phyloP scores from a whole-genome alignment of 2,113 vertebrate genomes.

The Neodon shergylaensis region DNA sequence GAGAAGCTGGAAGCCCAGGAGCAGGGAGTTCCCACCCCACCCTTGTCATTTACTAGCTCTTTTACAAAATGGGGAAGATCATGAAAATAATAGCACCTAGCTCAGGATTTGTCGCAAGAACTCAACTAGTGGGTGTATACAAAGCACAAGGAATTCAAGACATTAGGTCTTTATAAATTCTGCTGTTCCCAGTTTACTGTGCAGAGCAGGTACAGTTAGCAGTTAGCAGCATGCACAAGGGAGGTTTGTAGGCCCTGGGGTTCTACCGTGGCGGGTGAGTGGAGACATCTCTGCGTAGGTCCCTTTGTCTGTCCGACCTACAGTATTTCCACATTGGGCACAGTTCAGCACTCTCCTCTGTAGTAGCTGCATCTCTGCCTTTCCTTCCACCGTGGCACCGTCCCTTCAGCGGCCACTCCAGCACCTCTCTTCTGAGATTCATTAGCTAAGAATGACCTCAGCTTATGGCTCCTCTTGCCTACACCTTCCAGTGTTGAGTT shows the following conservation, averaged over 20 bases:
- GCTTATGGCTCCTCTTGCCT: background rate
- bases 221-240: background rate
- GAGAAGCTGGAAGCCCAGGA: background rate
- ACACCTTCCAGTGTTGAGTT: background rate
- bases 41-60: background rate
- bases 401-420: background rate
- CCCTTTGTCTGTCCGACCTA: too few relatives aligned
- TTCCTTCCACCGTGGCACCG: background rate
- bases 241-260: background rate
- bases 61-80: background rate
- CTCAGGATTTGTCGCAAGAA: background rate
- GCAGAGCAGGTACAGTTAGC: background rate
- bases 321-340: background rate
- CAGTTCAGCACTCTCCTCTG: background rate
- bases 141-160: conserved; percentile 18
- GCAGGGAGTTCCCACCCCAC: background rate
- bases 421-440: background rate
- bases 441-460: background rate
- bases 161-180: background rate
- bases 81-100: background rate
- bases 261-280: background rate
- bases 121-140: background rate
- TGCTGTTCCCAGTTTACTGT: background rate
- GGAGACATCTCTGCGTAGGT: background rate
- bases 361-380: background rate